Evolutionary conservation across 1,140 invertebrate species (phyloP).

Genomic region (Portunus trituberculatus): DNA sequence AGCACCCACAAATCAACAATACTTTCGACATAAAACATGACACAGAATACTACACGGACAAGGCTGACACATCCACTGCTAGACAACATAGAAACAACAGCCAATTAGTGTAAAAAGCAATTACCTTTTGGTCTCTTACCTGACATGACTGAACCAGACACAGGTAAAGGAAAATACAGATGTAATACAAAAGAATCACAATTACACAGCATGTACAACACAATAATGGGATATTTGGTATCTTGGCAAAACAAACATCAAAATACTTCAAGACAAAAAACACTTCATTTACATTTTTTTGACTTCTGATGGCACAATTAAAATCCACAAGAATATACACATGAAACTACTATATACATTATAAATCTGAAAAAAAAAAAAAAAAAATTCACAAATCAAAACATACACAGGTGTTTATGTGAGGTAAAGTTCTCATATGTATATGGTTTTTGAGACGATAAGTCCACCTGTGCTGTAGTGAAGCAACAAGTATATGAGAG

Average conservation of each 20-base stretch:
- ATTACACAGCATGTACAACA: neutral
- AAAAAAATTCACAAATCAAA: neutral
- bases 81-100: constrained; percentile 48
- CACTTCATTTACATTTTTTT: neutral
- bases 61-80: neutral
- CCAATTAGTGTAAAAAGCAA: constrained; percentile 47
- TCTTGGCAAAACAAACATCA: neutral
- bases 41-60: neutral
- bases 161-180: constrained; percentile 36
- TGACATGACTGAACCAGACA: constrained; percentile 72
- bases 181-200: neutral
- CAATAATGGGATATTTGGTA: neutral
- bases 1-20: neutral
- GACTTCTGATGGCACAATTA: neutral
- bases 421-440: neutral
- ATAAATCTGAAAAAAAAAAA: neutral
- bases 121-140: constrained; percentile 75
- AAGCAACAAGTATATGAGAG: too few relatives aligned
- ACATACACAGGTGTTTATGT: neutral
- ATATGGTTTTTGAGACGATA: too few relatives aligned
- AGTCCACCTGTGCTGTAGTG: too few relatives aligned
- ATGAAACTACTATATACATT: neutral
- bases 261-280: neutral
- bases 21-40: neutral
- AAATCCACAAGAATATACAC: neutral